These are phyloP conservation scores for Zaprionus obscuricornis DNA, from an alignment of 2,888 invertebrate genomes.

Conservation along the genomic window DNA sequence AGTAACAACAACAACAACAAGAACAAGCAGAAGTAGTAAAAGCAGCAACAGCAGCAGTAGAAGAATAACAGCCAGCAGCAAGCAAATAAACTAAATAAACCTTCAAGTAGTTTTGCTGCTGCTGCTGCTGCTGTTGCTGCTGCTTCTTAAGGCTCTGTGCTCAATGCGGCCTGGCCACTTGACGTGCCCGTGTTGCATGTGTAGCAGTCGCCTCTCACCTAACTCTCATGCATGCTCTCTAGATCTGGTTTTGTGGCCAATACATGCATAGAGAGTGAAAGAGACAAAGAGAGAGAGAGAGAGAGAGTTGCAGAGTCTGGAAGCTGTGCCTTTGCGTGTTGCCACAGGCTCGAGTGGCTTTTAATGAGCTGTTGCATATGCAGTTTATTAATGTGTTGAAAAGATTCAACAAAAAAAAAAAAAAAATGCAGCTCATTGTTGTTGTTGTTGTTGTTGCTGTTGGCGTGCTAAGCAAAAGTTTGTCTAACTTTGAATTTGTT, in stretches of 20 bases:
- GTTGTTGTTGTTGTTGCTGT: conserved; percentile 4
- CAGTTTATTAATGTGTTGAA: conserved; percentile 77
- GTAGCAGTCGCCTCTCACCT: background rate
- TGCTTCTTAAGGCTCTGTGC: conserved; percentile 34
- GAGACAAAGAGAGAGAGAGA: too few relatives aligned
- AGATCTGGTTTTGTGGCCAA: conserved; percentile 34
- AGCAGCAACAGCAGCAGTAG: conserved; percentile 8
- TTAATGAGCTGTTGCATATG: conserved; percentile 78
- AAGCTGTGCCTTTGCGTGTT: conserved; percentile 46
- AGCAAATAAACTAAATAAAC: conserved; percentile 44
- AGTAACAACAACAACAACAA: conserved; percentile 8
- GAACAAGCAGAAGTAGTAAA: conserved; percentile 23
- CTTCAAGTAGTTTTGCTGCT: conserved; percentile 44
- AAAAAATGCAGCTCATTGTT: conserved; percentile 4
- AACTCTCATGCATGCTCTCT: background rate
- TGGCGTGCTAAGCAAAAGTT: conserved; percentile 47
- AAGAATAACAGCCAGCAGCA: conserved; percentile 14
- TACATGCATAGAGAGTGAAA: too few relatives aligned
- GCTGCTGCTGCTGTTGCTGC: too few relatives aligned
- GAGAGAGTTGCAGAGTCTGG: too few relatives aligned
- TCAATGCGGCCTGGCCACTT: conserved; percentile 52
- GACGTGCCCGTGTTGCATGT: conserved; percentile 32
- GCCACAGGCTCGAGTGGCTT: conserved; percentile 68
- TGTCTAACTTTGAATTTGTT: conserved; percentile 55
- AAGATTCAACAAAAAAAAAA: conserved; percentile 36